phyloP scores from a whole-genome alignment of 2,888 invertebrate species.

The Antitype chi region DNA sequence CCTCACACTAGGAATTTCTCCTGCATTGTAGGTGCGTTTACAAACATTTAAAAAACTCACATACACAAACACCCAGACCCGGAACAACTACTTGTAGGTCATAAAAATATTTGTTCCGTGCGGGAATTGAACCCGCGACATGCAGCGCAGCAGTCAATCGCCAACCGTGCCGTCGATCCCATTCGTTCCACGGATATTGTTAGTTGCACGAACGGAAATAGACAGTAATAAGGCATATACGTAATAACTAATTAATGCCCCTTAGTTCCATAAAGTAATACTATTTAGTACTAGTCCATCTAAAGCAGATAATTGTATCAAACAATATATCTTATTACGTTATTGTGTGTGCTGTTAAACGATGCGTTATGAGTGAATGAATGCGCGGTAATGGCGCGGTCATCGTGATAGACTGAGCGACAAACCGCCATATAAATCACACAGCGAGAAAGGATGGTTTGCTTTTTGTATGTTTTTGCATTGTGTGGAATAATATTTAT shows the following conservation, averaged over 20 bases:
- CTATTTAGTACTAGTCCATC: neutral
- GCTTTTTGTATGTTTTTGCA: neutral
- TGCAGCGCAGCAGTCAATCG: too few relatives aligned
- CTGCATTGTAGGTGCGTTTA: too few relatives aligned
- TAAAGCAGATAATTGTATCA: conserved; percentile 29
- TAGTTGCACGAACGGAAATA: neutral
- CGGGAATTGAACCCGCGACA: too few relatives aligned
- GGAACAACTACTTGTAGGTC: too few relatives aligned
- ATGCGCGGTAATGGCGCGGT: neutral
- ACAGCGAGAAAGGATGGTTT: neutral
- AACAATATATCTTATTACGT: conserved; percentile 56
- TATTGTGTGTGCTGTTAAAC: conserved; percentile 56
- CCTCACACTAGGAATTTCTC: too few relatives aligned
- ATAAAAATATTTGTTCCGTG: too few relatives aligned
- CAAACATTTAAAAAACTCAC: too few relatives aligned
- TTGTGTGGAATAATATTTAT: neutral
- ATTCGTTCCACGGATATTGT: neutral
- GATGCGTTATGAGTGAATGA: conserved; percentile 29
- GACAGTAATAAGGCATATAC: neutral
- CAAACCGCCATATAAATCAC: conserved; percentile 10
- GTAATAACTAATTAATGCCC: neutral
- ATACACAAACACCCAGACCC: too few relatives aligned
- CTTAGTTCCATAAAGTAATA: neutral
- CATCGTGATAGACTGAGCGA: conserved; percentile 18
- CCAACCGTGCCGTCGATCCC: too few relatives aligned